Percentiles rank a stretch among this genome's conserved stretches.
Conservation (phyloP, 2,113 vertebrate species). For the Euleptes europaea region DNA sequence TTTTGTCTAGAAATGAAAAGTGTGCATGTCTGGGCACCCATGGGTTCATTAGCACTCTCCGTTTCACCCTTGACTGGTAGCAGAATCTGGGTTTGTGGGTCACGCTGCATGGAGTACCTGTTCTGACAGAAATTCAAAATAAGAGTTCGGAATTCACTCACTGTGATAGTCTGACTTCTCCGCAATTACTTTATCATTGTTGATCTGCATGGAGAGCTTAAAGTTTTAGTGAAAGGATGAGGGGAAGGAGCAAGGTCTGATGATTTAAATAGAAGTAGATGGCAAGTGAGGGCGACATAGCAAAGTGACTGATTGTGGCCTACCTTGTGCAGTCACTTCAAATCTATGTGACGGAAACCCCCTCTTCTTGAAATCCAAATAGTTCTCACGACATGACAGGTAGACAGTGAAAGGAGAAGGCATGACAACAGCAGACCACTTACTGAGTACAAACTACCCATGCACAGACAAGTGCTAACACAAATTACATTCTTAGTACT, state of each 20-base stretch:
- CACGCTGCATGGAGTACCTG: too few relatives aligned
- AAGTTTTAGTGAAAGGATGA: background rate
- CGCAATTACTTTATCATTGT: background rate
- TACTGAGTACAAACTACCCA: slow-evolving; percentile 26
- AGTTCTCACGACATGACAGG: background rate
- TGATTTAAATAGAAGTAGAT: background rate
- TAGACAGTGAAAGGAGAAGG: slow-evolving; percentile 20
- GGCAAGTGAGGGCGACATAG: background rate
- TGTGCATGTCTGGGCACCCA: too few relatives aligned
- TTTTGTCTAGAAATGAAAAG: too few relatives aligned
- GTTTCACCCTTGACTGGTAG: too few relatives aligned
- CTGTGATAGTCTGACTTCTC: background rate
- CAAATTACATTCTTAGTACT: background rate
- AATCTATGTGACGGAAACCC: slow-evolving; percentile 10
- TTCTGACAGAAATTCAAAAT: too few relatives aligned
- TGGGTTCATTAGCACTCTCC: too few relatives aligned
- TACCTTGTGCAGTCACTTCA: slow-evolving; percentile 18
- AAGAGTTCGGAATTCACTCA: too few relatives aligned
- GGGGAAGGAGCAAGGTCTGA: background rate
- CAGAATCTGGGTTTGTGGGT: too few relatives aligned
- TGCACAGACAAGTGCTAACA: slow-evolving; percentile 29
- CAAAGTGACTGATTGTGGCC: slow-evolving; percentile 8
- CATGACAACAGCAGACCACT: slow-evolving; percentile 1
- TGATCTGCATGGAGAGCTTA: background rate
- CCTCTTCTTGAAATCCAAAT: slow-evolving; percentile 13